These are phyloP conservation scores for Scolanthus callimorphus DNA, from an alignment of 92 coral and sea anemone species.

Conservation along the genomic window DNA sequence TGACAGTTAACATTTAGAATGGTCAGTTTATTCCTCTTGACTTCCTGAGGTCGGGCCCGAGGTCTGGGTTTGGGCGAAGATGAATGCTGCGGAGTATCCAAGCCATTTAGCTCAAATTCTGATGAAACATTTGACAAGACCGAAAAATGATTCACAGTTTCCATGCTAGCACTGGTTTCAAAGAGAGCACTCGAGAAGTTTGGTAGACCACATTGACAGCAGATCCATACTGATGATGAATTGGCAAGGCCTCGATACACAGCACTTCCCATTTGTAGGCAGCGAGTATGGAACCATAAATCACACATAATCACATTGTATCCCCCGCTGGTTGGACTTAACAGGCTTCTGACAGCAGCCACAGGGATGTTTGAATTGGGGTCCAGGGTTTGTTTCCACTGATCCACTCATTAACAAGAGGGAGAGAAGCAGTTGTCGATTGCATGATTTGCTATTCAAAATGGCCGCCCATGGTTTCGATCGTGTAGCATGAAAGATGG, in stretches of 20 bases:
- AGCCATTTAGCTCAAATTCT: neutral
- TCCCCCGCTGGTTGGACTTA: constrained; percentile 2
- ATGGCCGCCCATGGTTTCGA: too few species aligned
- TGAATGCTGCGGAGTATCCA: neutral
- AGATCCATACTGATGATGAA: neutral
- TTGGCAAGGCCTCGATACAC: neutral
- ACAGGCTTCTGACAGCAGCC: constrained; percentile 5
- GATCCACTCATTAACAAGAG: too few species aligned
- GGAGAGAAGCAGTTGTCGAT: too few species aligned
- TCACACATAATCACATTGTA: constrained; percentile 10
- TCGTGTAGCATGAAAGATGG: too few species aligned
- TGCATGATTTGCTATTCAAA: too few species aligned
- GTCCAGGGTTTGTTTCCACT: too few species aligned
- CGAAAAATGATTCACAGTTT: neutral
- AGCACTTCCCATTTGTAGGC: neutral
- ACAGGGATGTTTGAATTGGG: constrained; percentile 5
- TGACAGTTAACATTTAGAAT: too few species aligned
- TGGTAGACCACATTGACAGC: neutral
- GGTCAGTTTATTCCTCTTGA: neutral
- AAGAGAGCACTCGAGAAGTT: neutral
- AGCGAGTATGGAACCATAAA: neutral
- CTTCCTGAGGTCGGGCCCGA: neutral
- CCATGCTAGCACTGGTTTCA: neutral
- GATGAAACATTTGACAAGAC: neutral
- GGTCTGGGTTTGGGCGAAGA: neutral